Evolutionary conservation across 1,140 invertebrate species (phyloP).

Genomic region (Macrocentrus cingulum): DNA sequence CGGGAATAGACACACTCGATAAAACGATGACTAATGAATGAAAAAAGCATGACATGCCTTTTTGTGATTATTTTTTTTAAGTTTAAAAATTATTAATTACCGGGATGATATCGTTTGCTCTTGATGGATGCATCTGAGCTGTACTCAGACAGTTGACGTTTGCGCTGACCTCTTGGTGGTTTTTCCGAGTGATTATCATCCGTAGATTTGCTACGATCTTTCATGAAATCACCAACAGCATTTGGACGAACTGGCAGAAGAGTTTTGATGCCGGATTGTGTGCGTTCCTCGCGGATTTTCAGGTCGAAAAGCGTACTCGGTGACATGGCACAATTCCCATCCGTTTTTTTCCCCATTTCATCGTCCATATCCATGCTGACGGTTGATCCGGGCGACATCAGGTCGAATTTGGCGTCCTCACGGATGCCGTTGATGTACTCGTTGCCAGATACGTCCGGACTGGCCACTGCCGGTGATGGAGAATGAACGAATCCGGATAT

Average conservation of each 20-base stretch:
- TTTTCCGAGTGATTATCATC: slow-evolving; percentile 41
- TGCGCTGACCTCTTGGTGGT: slow-evolving; percentile 39
- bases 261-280: slow-evolving; percentile 58
- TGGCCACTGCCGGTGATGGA: not conserved
- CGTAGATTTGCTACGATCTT: slow-evolving; percentile 40
- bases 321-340: slow-evolving; percentile 47
- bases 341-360: slow-evolving; percentile 36
- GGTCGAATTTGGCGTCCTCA: slow-evolving; percentile 37
- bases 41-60: slow-evolving; percentile 2
- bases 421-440: slow-evolving; percentile 12
- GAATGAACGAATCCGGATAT: slow-evolving; percentile 28
- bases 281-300: slow-evolving; percentile 48
- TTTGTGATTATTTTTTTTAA: not conserved
- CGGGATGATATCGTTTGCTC: slow-evolving; percentile 41
- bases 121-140: slow-evolving; percentile 36
- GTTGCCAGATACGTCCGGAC: not conserved
- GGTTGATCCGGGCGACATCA: slow-evolving; percentile 38
- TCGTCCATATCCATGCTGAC: slow-evolving; percentile 38
- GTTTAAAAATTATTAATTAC: slow-evolving; percentile 34
- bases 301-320: slow-evolving; percentile 52
- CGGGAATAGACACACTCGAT: no score
- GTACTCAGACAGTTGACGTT: slow-evolving; percentile 43
- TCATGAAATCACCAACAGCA: slow-evolving; percentile 28
- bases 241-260: slow-evolving; percentile 55
- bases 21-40: not conserved